phyloP scores from a whole-genome alignment of 2,797 vertebrate species.

The Lagocephalus sceleratus region DNA sequence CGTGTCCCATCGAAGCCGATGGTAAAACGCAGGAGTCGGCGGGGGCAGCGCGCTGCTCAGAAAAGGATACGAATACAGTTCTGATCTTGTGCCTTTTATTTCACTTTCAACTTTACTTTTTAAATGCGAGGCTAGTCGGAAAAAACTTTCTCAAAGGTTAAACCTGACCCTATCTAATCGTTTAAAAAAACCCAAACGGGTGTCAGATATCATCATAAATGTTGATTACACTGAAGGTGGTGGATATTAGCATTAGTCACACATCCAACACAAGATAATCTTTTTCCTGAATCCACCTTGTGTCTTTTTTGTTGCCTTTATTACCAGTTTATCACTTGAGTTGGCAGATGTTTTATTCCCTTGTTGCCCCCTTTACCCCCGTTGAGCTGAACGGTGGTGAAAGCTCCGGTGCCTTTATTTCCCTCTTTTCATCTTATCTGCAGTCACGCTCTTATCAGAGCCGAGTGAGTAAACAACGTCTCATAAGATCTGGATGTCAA shows the following conservation, averaged over 20 bases:
- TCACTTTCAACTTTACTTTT: not conserved
- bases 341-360: constrained; percentile 39
- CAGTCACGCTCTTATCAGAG: constrained; percentile 56
- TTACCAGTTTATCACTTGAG: constrained; percentile 24
- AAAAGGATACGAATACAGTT: not conserved
- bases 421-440: constrained; percentile 66
- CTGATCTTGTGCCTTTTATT: not conserved
- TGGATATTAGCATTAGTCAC: not conserved
- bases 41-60: not conserved
- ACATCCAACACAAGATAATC: too few relatives aligned
- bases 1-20: not conserved
- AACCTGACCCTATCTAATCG: too few relatives aligned
- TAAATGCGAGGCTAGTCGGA: too few relatives aligned
- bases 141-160: too few relatives aligned
- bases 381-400: constrained; percentile 54
- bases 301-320: constrained; percentile 19
- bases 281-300: not conserved
- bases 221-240: not conserved
- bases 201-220: not conserved
- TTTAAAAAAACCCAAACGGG: too few relatives aligned
- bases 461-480: constrained; percentile 61
- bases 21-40: not conserved
- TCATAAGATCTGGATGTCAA: constrained; percentile 66
- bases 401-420: constrained; percentile 58
- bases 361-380: constrained; percentile 24